These are phyloP conservation scores for Oryctolagus cuniculus DNA, from an alignment of 2,113 vertebrate genomes.

Conservation along the genomic window mOryCun1.1 NC_091443.1:35846001-35846500, in stretches of 20 bases:
- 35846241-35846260: background rate
- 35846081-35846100: too few species aligned
- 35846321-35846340: background rate
- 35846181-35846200: too few species aligned
- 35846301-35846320: background rate
- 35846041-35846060: too few species aligned
- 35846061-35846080: too few species aligned
- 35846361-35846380: conserved; percentile 42
- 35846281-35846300: conserved; percentile 5
- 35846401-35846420: conserved; percentile 36
- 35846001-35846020: too few species aligned
- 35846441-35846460: background rate
- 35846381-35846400: background rate
- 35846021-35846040: too few species aligned
- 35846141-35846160: too few species aligned
- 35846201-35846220: background rate
- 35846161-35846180: too few species aligned
- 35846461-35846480: background rate
- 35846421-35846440: conserved; percentile 17
- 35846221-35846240: background rate
- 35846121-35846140: too few species aligned
- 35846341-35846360: conserved; percentile 9
- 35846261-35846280: background rate
- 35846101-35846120: too few species aligned
- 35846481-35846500: background rate